Conservation (phyloP, 2,113 vertebrate species). For the Brevimyrus niger region DNA sequence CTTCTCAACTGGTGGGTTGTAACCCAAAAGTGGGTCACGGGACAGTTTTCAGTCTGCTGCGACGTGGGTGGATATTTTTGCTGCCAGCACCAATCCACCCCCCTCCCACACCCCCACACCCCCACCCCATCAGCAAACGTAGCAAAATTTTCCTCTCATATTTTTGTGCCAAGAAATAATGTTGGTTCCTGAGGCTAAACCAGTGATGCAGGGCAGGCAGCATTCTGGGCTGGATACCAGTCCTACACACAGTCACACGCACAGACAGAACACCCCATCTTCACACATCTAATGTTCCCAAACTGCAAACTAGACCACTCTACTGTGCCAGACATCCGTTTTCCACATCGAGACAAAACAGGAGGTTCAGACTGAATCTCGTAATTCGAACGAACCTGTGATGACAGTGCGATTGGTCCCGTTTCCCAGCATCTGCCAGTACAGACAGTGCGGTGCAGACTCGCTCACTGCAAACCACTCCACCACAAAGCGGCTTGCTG, state of each 20-base stretch:
- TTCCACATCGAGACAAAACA: neutral
- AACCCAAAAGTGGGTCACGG: neutral
- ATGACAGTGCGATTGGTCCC: conserved; percentile 31
- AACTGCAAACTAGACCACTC: neutral
- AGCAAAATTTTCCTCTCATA: neutral
- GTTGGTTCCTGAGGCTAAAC: neutral
- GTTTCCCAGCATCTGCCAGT: conserved; percentile 41
- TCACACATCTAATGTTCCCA: neutral
- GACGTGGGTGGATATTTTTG: neutral
- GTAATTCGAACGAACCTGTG: conserved; percentile 26
- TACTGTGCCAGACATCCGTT: neutral
- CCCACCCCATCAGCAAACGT: neutral
- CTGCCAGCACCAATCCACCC: neutral
- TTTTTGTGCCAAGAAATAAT: neutral
- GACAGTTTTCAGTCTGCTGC: neutral
- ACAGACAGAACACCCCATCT: neutral
- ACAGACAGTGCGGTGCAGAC: neutral
- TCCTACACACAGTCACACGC: neutral
- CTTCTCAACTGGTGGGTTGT: neutral
- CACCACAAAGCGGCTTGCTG: conserved; percentile 42
- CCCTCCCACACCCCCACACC: no score
- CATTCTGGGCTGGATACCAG: neutral
- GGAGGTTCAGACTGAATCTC: neutral
- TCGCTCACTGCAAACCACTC: conserved; percentile 48
- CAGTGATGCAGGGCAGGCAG: neutral